phyloP scores from a whole-genome alignment of 2,888 invertebrate genomes.

The Amblyjoppa fuscipennis region DNA sequence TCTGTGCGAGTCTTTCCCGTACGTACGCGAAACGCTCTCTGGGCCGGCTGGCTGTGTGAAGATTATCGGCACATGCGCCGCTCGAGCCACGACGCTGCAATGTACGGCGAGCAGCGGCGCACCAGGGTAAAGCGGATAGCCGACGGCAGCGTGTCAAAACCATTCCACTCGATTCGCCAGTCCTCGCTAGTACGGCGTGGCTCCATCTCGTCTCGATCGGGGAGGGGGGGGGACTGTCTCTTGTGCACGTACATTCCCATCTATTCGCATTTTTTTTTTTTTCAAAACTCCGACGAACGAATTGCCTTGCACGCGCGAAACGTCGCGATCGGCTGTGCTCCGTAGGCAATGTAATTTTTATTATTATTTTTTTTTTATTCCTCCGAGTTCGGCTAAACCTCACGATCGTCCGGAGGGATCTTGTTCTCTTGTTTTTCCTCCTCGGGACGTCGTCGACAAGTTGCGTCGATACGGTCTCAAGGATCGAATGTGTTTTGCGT shows the following conservation, averaged over 20 bases:
- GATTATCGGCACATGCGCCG: constrained; percentile 84
- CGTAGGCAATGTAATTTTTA: not conserved
- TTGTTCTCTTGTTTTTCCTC: not conserved
- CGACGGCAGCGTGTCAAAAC: constrained; percentile 82
- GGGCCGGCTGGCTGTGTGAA: constrained; percentile 68
- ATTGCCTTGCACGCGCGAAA: not conserved
- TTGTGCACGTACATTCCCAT: not conserved
- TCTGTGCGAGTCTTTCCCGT: constrained; percentile 54
- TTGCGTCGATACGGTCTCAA: not conserved
- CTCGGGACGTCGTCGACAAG: not conserved
- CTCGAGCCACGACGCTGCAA: constrained; percentile 65
- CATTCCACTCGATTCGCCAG: constrained; percentile 79
- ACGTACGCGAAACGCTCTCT: constrained; percentile 9
- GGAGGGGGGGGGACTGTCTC: not conserved
- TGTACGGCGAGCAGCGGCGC: constrained; percentile 49
- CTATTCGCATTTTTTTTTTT: constrained; percentile 5
- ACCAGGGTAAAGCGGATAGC: constrained; percentile 73
- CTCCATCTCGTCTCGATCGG: constrained; percentile 72
- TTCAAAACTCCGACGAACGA: not conserved
- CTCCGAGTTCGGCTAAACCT: not conserved
- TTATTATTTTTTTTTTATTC: not conserved
- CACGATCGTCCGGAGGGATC: not conserved
- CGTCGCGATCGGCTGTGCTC: not conserved
- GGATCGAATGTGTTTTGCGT: constrained; percentile 6
- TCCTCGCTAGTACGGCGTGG: constrained; percentile 80